Evolutionary conservation across 2,797 vertebrate species (phyloP).

Genomic region (Cossypha caffra): DNA sequence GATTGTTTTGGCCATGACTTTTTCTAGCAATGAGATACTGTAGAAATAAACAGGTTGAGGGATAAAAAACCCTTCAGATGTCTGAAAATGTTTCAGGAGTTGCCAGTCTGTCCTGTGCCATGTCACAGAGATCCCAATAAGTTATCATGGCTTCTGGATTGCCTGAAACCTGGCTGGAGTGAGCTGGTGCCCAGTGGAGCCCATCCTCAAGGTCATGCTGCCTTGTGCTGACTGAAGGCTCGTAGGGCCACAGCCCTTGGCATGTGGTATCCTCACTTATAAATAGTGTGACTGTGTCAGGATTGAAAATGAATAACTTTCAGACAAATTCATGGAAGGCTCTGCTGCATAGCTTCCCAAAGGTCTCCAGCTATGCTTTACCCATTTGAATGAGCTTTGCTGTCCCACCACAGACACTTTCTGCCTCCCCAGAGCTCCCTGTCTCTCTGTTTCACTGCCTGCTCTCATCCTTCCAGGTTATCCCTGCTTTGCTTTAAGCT

Average conservation of each 20-base stretch:
- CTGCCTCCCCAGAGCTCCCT: background rate
- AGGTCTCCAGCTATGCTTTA: background rate
- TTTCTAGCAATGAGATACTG: background rate
- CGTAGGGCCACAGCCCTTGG: background rate
- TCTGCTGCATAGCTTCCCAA: background rate
- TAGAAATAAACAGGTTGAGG: background rate
- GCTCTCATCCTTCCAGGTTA: background rate
- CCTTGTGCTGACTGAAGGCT: background rate
- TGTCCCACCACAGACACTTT: background rate
- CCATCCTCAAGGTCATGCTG: rapidly evolving
- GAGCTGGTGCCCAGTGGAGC: background rate
- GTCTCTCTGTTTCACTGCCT: background rate
- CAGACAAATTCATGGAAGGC: background rate
- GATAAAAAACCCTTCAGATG: rapidly evolving
- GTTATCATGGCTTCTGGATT: background rate
- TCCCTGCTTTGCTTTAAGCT: background rate
- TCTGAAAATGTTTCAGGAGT: background rate
- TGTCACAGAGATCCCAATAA: background rate
- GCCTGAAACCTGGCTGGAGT: background rate
- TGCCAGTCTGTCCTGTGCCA: background rate
- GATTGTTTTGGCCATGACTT: background rate
- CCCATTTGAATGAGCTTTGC: background rate
- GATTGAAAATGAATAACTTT: background rate
- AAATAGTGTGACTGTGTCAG: background rate
- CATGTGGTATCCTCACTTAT: background rate